These are phyloP conservation scores for Poecilia gillii DNA, from an alignment of 2,797 vertebrate genomes.

Conservation along the genomic window DNA sequence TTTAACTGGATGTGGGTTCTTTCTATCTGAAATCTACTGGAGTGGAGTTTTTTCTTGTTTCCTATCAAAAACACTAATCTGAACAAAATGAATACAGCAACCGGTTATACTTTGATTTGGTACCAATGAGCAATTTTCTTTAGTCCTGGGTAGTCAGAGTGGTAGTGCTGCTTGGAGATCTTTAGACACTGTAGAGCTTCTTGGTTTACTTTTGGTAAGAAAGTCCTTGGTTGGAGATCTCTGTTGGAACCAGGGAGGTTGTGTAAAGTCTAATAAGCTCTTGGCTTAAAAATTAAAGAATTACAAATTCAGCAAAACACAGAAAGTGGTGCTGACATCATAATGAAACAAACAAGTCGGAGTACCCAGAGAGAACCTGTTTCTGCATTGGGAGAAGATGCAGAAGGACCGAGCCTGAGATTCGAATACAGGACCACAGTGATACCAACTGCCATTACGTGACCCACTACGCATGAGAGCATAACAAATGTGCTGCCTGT, in stretches of 20 bases:
- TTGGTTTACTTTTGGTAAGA: no score
- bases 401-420: not conserved
- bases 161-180: not conserved
- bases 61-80: not conserved
- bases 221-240: no score
- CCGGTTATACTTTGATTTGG: not conserved
- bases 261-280: not conserved
- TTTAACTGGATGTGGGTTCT: not conserved
- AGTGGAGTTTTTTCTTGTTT: not conserved
- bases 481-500: not conserved
- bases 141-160: not conserved
- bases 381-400: not conserved
- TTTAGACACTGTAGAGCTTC: not conserved
- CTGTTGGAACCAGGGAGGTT: not conserved
- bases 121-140: not conserved
- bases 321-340: not conserved
- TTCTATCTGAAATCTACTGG: not conserved
- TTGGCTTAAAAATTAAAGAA: not conserved
- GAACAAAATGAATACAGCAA: not conserved
- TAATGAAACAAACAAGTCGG: not conserved
- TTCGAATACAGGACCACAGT: not conserved
- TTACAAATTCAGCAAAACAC: not conserved
- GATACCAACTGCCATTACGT: not conserved
- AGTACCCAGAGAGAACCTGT: not conserved
- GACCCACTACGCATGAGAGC: no score